A percentile compares a stretch with the other conserved stretches of the same genome.
phyloP scores from a whole-genome alignment of 2,888 invertebrate genomes.

The Diaprepes abbreviatus region DNA sequence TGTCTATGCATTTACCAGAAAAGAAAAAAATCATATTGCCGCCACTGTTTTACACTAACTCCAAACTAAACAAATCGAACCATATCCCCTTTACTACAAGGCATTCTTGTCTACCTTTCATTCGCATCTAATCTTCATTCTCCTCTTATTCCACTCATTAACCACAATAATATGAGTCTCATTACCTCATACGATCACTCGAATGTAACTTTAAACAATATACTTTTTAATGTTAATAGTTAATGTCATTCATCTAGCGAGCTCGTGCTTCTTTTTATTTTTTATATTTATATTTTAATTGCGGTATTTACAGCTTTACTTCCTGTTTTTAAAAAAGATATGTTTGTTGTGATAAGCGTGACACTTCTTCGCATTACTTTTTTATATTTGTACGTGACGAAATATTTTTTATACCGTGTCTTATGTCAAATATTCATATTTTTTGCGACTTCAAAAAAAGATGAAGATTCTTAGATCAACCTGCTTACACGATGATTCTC shows the following conservation, averaged over 20 bases:
- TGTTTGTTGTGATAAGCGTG: no score
- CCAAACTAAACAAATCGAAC: slow-evolving; percentile 1
- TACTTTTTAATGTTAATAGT: slow-evolving; percentile 27
- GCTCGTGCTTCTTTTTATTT: slow-evolving; percentile 14
- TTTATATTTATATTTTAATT: slow-evolving; percentile 2
- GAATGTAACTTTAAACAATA: slow-evolving; percentile 43
- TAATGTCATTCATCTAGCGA: slow-evolving; percentile 19
- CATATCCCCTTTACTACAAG: slow-evolving; percentile 25
- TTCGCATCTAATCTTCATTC: slow-evolving; percentile 4
- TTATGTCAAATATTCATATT: no score
- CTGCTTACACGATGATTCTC: no score
- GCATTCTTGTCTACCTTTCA: slow-evolving; percentile 4
- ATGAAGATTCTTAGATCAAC: no score
- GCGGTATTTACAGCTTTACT: background rate
- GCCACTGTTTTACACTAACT: no score
- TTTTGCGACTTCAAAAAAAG: no score
- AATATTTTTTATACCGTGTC: no score
- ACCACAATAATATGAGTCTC: slow-evolving; percentile 45
- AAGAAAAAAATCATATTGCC: no score
- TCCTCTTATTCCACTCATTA: slow-evolving; percentile 43
- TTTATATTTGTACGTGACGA: no score
- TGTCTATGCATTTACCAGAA: no score
- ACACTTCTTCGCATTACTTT: no score
- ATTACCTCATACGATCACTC: slow-evolving; percentile 39
- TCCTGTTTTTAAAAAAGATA: slow-evolving; percentile 1